These are phyloP conservation scores for Bellardia bayeri DNA, from an alignment of 2,888 invertebrate species.

Conservation along the genomic window DNA sequence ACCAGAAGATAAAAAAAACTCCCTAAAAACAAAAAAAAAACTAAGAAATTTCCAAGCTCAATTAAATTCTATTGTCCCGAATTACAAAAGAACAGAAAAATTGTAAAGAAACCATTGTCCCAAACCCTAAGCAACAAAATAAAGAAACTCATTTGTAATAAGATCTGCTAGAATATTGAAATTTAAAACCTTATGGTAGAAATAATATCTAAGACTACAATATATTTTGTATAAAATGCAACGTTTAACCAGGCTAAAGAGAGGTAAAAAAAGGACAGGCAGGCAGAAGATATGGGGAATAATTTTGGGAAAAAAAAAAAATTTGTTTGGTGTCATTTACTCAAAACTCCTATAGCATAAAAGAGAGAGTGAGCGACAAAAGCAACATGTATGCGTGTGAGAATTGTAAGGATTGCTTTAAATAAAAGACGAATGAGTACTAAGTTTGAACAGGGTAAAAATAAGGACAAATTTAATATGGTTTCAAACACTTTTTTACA, in stretches of 20 bases:
- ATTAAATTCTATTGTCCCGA: constrained; percentile 68
- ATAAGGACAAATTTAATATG: background rate
- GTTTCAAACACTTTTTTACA: no score
- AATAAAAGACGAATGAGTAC: background rate
- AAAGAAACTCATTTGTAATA: constrained; percentile 64
- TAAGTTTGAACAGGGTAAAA: background rate
- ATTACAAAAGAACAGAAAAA: constrained; percentile 10
- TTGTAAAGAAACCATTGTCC: constrained; percentile 43
- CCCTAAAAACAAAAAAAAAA: constrained; percentile 28
- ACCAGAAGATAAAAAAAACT: constrained; percentile 27
- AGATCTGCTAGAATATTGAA: constrained; percentile 56
- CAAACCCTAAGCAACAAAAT: constrained; percentile 21
- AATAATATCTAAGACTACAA: background rate
- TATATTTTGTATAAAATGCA: background rate
- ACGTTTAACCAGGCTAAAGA: background rate
- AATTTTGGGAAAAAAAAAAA: background rate
- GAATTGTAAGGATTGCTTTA: background rate
- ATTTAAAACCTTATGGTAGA: constrained; percentile 57
- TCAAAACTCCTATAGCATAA: background rate
- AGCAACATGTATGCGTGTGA: constrained; percentile 11
- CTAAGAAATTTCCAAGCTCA: constrained; percentile 56
- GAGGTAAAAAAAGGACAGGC: background rate
- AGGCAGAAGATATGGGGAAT: background rate
- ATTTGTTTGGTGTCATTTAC: constrained; percentile 24
- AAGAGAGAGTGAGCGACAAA: background rate